Evolutionary conservation across 2,888 invertebrate species (phyloP).

Genomic region (Lycophotia porphyrea): DNA sequence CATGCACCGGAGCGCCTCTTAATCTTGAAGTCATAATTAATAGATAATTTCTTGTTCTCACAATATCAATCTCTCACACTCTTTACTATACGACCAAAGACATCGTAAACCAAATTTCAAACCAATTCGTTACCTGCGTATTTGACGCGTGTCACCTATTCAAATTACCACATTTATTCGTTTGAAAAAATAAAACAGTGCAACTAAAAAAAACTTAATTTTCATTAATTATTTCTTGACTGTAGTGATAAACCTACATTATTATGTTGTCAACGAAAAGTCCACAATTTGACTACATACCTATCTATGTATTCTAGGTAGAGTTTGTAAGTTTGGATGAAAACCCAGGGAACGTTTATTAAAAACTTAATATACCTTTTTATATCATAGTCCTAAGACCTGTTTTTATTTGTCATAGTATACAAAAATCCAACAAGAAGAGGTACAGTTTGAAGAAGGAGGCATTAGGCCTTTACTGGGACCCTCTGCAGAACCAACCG

Average conservation of each 20-base stretch:
- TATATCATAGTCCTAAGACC: background rate
- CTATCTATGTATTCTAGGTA: no score
- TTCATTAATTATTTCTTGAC: no score
- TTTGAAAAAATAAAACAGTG: no score
- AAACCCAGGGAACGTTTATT: background rate
- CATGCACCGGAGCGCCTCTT: background rate
- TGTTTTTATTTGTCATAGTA: conserved; percentile 1
- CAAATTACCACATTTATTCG: background rate
- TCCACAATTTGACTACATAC: no score
- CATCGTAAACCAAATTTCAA: background rate
- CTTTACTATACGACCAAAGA: no score
- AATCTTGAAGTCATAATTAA: background rate
- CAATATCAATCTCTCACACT: no score
- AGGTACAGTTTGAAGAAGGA: background rate
- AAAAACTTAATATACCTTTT: background rate
- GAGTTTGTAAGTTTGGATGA: no score
- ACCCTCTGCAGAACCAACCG: background rate
- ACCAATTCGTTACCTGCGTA: background rate
- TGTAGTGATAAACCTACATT: no score
- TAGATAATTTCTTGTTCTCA: no score
- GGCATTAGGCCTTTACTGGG: background rate
- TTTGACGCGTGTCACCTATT: no score
- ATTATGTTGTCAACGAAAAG: no score
- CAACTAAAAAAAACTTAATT: no score
- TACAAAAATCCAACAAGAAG: background rate